Base-by-base conservation (phyloP, 2,797 vertebrate species). In the Lagorchestes hirsutus region DNA sequence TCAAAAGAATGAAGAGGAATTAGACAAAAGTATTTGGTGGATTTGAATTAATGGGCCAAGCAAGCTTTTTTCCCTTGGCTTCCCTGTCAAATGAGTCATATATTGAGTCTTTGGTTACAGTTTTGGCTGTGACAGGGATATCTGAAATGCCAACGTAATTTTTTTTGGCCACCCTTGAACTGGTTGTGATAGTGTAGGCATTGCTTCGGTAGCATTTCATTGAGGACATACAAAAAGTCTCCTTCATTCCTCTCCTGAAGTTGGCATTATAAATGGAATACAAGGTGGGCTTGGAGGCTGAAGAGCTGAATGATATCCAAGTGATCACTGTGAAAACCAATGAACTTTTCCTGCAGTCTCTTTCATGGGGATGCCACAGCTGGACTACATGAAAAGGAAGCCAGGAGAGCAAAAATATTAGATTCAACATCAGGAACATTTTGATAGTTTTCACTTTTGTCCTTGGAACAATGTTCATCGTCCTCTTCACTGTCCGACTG, bases 151-250 rank as follows among this genome's bases (percentile, higher is more conserved):
- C 99, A 0, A 99, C 98, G 0, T 99, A 99, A 98, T 99, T 99
- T 98, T 99, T 99, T 97, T 99, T 99, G 96, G 99, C 99, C 97
- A 99, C 98, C 10, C 99, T 99, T 24, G 99, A 99, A 93, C 99
- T 99, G 11, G 99, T 99, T 0, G 99, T 99, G 98, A 99, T 99
- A 95, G 99, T 99, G 98, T 99, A 99, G 0, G 99, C 99, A 0
- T 99, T 99, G 96, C 99, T 99, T 87, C 99, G 99, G 98, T 99
- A 99, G 90, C 99, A 99, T 95, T 99, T 99, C 99, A 99, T 99
- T 0, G 99, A 99, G 0, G 99, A 99, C 99, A 99, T 99, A 98
- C 99, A 99, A 97, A 99, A 99, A 8, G 99, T 99, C 98, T 99
- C 99, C 96, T 99, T 99, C 99, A 99, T 99, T 46, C 99, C 99